These are phyloP conservation scores for Borostomias antarcticus DNA, from an alignment of 2,797 vertebrate genomes.

Conservation along the genomic window DNA sequence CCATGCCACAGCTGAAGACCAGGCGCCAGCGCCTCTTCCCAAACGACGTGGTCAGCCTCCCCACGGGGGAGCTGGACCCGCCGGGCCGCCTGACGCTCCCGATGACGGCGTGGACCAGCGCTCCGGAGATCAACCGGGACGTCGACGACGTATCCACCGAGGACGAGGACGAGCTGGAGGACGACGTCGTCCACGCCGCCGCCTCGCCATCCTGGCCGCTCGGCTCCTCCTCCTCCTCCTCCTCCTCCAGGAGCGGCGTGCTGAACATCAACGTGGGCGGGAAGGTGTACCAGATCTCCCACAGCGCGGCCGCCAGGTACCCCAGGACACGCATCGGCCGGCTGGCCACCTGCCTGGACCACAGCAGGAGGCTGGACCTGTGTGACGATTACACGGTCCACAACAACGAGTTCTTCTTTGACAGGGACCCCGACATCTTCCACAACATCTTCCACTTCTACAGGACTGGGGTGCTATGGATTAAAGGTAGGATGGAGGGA, in stretches of 20 bases:
- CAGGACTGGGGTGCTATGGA: conserved; percentile 72
- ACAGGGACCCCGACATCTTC: conserved; percentile 84
- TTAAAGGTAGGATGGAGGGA: conserved; percentile 59
- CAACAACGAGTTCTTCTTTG: conserved; percentile 85
- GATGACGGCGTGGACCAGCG: conserved; percentile 56
- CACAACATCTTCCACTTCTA: conserved; percentile 87
- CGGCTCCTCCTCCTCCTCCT: not conserved
- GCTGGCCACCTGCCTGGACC: conserved; percentile 79
- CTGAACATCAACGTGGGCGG: conserved; percentile 86
- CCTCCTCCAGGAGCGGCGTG: conserved; percentile 47
- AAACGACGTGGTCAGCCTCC: conserved; percentile 36
- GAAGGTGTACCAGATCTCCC: conserved; percentile 78
- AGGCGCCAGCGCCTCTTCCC: conserved; percentile 58
- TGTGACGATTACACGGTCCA: conserved; percentile 82
- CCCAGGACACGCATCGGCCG: conserved; percentile 85
- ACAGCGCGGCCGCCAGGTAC: conserved; percentile 74
- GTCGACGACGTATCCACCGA: conserved; percentile 79
- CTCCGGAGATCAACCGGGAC: conserved; percentile 48
- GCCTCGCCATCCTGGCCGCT: not conserved
- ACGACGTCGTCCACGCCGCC: conserved; percentile 28
- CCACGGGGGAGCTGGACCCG: conserved; percentile 28
- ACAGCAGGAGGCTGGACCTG: conserved; percentile 78
- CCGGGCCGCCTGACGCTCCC: conserved; percentile 39
- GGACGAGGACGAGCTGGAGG: conserved; percentile 62
- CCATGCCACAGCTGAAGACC: conserved; percentile 48